Conservation (phyloP, 2,113 vertebrate genomes). For the Ranitomeya variabilis region DNA sequence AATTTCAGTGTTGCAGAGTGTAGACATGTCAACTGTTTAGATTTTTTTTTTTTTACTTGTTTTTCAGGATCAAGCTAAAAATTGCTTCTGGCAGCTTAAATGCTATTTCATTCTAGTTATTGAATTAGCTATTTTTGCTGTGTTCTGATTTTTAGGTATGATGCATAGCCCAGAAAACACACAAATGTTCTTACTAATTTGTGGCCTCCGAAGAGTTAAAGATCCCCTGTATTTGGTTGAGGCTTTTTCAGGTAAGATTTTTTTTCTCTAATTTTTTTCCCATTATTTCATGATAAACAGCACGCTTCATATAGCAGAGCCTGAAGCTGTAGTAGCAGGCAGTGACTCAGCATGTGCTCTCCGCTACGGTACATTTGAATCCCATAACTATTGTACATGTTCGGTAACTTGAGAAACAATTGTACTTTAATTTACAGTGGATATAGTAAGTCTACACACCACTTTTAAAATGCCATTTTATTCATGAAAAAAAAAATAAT, state of each 20-base stretch:
- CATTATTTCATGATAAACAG: not conserved
- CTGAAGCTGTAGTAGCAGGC: not conserved
- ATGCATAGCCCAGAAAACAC: conserved; percentile 61
- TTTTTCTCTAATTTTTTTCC: not conserved
- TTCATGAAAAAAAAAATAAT: too few relatives aligned
- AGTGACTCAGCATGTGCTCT: not conserved
- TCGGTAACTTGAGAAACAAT: not conserved
- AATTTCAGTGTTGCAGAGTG: too few relatives aligned
- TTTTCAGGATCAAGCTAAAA: not conserved
- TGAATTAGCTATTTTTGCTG: not conserved
- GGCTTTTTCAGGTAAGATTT: conserved; percentile 78
- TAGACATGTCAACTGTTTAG: too few relatives aligned
- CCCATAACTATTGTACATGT: not conserved
- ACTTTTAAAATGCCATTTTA: too few relatives aligned
- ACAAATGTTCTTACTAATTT: conserved; percentile 81
- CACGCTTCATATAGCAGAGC: not conserved
- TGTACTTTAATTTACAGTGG: not conserved
- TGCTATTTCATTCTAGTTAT: not conserved
- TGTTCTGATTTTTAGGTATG: conserved; percentile 69
- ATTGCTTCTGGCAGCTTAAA: not conserved
- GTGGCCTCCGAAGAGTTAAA: conserved; percentile 87
- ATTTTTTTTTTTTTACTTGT: too few relatives aligned
- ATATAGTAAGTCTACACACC: too few relatives aligned
- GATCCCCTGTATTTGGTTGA: conserved; percentile 85
- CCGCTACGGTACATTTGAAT: not conserved